Base-by-base conservation (phyloP, 2,888 invertebrate genomes). In the Dioctria linearis region DNA sequence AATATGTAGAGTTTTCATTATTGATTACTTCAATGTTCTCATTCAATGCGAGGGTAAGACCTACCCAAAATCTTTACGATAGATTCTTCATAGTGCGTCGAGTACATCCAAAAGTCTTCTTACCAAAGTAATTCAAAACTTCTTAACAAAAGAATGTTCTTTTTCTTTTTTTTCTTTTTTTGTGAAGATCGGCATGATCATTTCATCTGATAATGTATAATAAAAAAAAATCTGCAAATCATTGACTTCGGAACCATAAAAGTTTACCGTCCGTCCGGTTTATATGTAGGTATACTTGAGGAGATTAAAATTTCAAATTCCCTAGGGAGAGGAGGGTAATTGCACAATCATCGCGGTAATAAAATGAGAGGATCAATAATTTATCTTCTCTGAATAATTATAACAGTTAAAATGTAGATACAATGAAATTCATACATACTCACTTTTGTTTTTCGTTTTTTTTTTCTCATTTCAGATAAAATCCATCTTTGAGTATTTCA, bases 1-100 rank as follows among this genome's bases (percentile, higher is more conserved):
- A 78, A 78, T 78, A 78, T 78, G 78, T 78, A 78, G 25, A 25
- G 66, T 78, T 78, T 78, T 78, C 78, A 43, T 78, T 78, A 78
- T 78, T 78, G 78, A 78, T 78, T 78, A 78, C 78, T 66, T 78
- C 66, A 78, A 66, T 78, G 63, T 37, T 76, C 43, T 25, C 49
- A 63, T 37, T 63, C 63, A 63, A 43, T 46, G 37, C 76, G 11
- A 49, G 63, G 42, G 25, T 46, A 63, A 63, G 63, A 76, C 63
- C 63, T 76, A 63, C 63, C 63, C 76, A 63, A 76, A 25, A 76
- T 63, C 49, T 25, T 51, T 40, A 40, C 63, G n/a, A 63, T 46
- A 63, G 63, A n/a, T 76, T 11, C 25, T 25, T 54, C 63, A 2
- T n/a, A 25, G 49, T 11, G 54, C 25, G 63, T 39, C 3, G 37